Evolutionary conservation across 2,797 vertebrate species (phyloP).

Genomic region (Ceryle rudis): DNA sequence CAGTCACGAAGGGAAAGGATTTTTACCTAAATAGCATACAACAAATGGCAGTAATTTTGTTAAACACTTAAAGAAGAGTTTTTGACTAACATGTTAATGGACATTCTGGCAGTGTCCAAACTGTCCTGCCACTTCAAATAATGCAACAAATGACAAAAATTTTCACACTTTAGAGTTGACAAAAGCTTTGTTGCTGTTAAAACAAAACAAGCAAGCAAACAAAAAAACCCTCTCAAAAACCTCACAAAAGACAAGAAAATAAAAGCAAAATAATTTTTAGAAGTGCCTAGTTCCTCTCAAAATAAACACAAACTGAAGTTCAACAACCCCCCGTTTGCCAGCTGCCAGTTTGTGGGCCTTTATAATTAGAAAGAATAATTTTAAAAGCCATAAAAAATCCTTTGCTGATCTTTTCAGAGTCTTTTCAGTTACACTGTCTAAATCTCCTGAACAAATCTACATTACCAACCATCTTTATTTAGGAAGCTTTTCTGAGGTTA

Average conservation of each 20-base stretch:
- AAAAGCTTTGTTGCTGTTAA: not conserved
- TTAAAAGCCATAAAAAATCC: not conserved
- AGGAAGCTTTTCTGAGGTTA: constrained; percentile 4
- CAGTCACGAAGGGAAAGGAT: not conserved
- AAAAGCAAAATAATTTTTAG: not conserved
- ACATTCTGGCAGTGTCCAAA: not conserved
- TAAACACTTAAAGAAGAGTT: not conserved
- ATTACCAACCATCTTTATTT: not conserved
- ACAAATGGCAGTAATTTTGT: not conserved
- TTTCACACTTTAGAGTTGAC: not conserved
- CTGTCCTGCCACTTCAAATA: not conserved
- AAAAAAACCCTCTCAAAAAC: not conserved
- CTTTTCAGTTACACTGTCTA: not conserved
- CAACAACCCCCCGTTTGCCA: not conserved
- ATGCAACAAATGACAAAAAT: not conserved
- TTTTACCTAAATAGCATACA: not conserved
- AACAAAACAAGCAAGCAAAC: not conserved
- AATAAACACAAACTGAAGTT: not conserved
- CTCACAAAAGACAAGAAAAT: not conserved
- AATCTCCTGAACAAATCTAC: not conserved
- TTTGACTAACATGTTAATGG: not conserved
- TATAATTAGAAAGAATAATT: not conserved
- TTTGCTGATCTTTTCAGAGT: not conserved
- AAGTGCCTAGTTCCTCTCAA: not conserved
- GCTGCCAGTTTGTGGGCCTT: not conserved